A percentile compares a stretch with the other conserved stretches of the same genome.
Conservation (phyloP, 2,888 invertebrate genomes). For the Apocheima hispidaria region DNA sequence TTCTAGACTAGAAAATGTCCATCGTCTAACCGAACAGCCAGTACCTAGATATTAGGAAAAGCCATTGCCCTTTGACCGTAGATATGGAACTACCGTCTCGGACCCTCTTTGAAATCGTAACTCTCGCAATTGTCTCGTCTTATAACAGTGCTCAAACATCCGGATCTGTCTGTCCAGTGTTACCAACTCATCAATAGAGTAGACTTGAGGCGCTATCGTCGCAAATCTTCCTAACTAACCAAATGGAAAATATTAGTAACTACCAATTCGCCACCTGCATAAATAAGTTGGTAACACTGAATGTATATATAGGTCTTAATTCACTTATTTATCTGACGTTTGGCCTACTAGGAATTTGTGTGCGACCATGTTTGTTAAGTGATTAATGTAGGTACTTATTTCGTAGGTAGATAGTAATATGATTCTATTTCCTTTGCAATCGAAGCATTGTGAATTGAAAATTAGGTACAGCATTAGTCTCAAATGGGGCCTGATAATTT, state of each 20-base stretch:
- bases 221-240: neutral
- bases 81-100: constrained; percentile 4
- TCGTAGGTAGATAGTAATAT: neutral
- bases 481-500: no score
- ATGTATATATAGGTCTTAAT: no score
- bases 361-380: constrained; percentile 14
- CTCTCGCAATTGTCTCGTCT: constrained; percentile 39
- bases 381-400: neutral
- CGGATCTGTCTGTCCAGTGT: constrained; percentile 20
- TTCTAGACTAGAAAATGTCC: no score
- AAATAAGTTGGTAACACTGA: neutral
- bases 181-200: neutral
- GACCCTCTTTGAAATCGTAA: constrained; percentile 43
- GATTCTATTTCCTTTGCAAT: neutral
- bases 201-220: neutral
- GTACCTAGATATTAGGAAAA: neutral
- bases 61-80: constrained; percentile 12
- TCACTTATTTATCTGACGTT: constrained; percentile 32
- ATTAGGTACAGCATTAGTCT: no score
- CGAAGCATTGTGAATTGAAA: neutral
- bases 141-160: constrained; percentile 33
- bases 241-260: neutral
- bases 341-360: constrained; percentile 31
- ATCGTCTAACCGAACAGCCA: no score
- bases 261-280: neutral